Evolutionary conservation across 2,888 invertebrate genomes (phyloP).

Genomic region (Tetragonula carbonaria): DNA sequence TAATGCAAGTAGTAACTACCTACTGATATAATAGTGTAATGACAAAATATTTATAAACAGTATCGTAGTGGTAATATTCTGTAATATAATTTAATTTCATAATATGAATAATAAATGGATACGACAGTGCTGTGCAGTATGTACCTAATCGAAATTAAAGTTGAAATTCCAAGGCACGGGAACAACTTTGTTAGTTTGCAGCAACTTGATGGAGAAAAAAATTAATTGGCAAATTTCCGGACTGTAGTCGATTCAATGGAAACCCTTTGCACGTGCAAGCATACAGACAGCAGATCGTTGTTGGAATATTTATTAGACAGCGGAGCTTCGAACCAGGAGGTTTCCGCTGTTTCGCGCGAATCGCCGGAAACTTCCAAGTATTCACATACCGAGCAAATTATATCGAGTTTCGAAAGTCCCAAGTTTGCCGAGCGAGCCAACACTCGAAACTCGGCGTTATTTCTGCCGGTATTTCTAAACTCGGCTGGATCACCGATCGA

Average conservation of each 20-base stretch:
- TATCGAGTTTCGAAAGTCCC: conserved; percentile 28
- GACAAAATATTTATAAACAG: no score
- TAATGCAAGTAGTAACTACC: no score
- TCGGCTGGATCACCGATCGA: conserved; percentile 6
- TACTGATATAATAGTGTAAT: no score
- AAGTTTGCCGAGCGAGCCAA: background rate
- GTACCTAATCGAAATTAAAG: background rate
- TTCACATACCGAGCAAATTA: conserved; percentile 22
- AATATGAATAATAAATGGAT: no score
- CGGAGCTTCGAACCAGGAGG: background rate
- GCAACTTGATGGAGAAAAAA: background rate
- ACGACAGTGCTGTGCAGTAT: no score
- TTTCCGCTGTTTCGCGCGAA: no score
- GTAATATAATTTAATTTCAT: no score
- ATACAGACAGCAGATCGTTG: background rate
- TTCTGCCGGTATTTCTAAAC: conserved; percentile 1
- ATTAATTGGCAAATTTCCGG: background rate
- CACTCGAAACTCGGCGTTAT: conserved; percentile 9
- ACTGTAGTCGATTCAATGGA: background rate
- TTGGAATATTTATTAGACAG: conserved; percentile 12
- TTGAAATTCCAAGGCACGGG: background rate
- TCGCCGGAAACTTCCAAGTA: background rate
- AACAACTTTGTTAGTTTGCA: background rate
- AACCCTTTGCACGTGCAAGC: background rate
- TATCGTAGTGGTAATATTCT: no score